Conservation (phyloP, 2,113 vertebrate species). For the Prunella himalayana region DNA sequence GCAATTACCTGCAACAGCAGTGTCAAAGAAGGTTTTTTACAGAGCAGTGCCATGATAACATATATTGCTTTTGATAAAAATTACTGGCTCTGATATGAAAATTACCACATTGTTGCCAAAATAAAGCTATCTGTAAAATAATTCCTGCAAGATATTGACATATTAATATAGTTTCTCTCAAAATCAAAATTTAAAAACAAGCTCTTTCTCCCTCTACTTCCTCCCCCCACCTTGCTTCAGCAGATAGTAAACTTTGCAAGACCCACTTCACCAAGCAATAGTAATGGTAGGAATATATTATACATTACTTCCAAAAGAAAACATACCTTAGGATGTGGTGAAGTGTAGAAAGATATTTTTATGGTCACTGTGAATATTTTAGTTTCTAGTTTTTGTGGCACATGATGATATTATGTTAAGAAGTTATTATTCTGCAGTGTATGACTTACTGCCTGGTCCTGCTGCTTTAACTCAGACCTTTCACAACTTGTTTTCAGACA, state of each 20-base stretch:
- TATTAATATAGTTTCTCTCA: neutral
- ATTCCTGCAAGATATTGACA: neutral
- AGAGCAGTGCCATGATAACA: neutral
- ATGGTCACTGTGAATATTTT: neutral
- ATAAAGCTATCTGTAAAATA: neutral
- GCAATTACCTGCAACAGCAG: neutral
- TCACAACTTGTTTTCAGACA: neutral
- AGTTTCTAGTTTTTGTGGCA: neutral
- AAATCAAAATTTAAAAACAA: neutral
- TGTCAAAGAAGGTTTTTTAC: neutral
- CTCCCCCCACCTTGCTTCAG: neutral
- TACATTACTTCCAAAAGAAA: conserved; percentile 37
- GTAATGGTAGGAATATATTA: neutral
- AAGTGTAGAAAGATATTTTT: conserved; percentile 24
- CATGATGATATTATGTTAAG: neutral
- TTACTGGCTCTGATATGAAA: neutral
- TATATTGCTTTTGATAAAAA: neutral
- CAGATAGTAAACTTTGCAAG: neutral
- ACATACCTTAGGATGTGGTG: conserved; percentile 32
- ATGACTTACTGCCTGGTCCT: neutral
- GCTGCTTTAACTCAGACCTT: conserved; percentile 1
- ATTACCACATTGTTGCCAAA: neutral
- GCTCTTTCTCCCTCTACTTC: neutral
- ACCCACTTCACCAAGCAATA: neutral
- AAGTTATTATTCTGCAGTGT: neutral